phyloP scores from a whole-genome alignment of 1,140 invertebrate genomes.

The Gonioctena quinquepunctata region DNA sequence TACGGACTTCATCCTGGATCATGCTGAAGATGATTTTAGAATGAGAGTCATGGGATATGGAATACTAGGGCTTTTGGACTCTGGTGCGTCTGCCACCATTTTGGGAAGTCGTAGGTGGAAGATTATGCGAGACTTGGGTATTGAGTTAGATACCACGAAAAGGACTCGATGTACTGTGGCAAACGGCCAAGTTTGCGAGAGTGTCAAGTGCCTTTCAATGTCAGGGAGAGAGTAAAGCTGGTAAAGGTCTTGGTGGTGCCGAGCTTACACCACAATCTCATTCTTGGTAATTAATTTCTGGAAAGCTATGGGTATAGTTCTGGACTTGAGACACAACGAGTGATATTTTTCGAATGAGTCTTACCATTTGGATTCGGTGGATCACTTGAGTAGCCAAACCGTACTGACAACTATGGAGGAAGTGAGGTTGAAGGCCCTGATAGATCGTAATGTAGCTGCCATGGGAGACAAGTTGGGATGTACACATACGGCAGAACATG shows the following conservation, averaged over 20 bases:
- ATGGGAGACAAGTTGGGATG: neutral
- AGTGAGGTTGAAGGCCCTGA: neutral
- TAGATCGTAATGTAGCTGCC: neutral
- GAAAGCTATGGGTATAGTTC: conserved; percentile 35
- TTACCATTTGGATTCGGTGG: neutral
- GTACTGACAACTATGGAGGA: neutral
- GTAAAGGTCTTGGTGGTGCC: conserved; percentile 18
- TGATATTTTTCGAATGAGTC: neutral
- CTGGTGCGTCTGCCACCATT: conserved; percentile 13
- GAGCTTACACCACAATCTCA: conserved; percentile 14
- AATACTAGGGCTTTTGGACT: conserved; percentile 21
- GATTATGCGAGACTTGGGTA: neutral
- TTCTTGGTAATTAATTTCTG: conserved; percentile 30
- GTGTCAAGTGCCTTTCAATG: neutral
- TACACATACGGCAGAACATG: conserved; percentile 36
- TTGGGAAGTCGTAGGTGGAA: conserved; percentile 8
- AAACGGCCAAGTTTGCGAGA: conserved; percentile 19
- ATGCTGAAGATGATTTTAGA: conserved; percentile 7
- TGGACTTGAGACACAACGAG: neutral
- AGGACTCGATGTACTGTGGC: conserved; percentile 16
- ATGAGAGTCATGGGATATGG: neutral
- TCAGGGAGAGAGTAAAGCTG: neutral
- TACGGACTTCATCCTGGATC: neutral
- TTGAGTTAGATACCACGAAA: neutral
- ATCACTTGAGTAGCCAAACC: neutral